phyloP scores from a whole-genome alignment of 2,113 vertebrate genomes.

The Tupaia tana region DNA sequence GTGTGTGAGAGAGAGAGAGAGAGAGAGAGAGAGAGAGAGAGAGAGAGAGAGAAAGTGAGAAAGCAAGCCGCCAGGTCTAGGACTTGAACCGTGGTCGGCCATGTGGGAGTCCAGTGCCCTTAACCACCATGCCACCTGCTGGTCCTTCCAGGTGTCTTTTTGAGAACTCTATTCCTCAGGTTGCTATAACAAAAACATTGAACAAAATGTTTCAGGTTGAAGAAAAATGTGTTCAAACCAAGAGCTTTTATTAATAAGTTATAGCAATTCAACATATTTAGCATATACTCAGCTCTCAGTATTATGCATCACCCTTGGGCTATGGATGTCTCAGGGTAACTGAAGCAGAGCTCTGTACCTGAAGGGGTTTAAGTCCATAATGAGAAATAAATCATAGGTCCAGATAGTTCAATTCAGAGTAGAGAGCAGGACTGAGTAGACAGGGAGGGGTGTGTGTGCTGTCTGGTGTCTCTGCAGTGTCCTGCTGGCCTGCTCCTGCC shows the following conservation, averaged over 20 bases:
- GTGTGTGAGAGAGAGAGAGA: no score
- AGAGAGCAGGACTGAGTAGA: background rate
- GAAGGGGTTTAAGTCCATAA: background rate
- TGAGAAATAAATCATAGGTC: background rate
- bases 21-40: no score
- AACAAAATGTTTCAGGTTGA: no score
- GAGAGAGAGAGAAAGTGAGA: no score
- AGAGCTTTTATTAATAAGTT: constrained; percentile 14
- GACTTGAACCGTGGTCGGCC: no score
- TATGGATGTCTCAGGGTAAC: background rate
- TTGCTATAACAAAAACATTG: background rate
- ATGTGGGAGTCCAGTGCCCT: no score
- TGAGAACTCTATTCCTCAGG: background rate
- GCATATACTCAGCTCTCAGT: background rate
- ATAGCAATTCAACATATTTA: background rate
- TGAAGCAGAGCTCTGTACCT: background rate
- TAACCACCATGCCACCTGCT: no score
- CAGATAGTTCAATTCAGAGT: background rate
- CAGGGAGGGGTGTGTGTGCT: background rate
- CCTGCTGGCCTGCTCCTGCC: background rate
- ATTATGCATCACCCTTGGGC: background rate
- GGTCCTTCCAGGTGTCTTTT: background rate
- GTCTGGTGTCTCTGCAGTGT: background rate
- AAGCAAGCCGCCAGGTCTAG: no score
- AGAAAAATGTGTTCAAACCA: background rate